phyloP scores from a whole-genome alignment of 2,888 invertebrate species.

The Phlogophora meticulosa region DNA sequence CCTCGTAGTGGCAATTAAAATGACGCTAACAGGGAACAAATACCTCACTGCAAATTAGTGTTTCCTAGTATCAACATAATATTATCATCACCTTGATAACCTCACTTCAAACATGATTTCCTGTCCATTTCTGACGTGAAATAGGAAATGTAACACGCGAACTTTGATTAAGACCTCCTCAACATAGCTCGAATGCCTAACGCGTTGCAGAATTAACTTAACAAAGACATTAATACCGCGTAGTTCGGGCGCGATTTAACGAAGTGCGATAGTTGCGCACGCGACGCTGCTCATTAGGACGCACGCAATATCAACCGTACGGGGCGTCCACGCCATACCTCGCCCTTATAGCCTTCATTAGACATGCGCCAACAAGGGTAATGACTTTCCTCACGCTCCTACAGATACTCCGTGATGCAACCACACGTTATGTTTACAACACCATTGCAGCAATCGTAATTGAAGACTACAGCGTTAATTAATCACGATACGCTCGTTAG shows the following conservation, averaged over 20 bases:
- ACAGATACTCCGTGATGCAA: constrained; percentile 52
- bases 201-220: constrained; percentile 71
- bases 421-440: constrained; percentile 55
- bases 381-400: constrained; percentile 77
- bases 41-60: background rate
- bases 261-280: constrained; percentile 85
- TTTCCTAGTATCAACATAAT: constrained; percentile 14
- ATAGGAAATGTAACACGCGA: constrained; percentile 47
- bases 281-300: constrained; percentile 87
- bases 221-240: constrained; percentile 78
- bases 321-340: constrained; percentile 54
- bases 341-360: constrained; percentile 79
- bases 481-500: constrained; percentile 69
- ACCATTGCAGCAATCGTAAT: constrained; percentile 66
- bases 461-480: constrained; percentile 63
- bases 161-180: constrained; percentile 51
- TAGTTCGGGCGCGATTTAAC: constrained; percentile 84
- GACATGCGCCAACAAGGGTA: constrained; percentile 78
- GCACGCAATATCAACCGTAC: constrained; percentile 82
- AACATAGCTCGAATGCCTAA: constrained; percentile 58
- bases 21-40: background rate
- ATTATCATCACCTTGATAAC: constrained; percentile 4
- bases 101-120: constrained; percentile 21
- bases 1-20: background rate
- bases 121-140: constrained; percentile 4